phyloP scores from a whole-genome alignment of 2,797 vertebrate species.

The Falco naumanni region DNA sequence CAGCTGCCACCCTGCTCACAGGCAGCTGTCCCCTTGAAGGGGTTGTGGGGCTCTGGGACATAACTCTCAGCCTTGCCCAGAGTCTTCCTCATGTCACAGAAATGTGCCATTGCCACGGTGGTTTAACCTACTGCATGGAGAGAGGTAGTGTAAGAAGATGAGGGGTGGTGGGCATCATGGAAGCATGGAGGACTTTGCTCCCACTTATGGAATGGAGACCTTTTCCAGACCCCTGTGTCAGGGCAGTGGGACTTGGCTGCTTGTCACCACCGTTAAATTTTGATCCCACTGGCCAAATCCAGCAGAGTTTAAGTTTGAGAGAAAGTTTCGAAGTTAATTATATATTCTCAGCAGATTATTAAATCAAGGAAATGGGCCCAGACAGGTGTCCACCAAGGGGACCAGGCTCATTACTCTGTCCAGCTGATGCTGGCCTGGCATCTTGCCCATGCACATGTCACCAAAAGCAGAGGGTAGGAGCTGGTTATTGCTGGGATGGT shows the following conservation, averaged over 20 bases:
- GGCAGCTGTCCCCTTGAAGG: not conserved
- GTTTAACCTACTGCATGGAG: not conserved
- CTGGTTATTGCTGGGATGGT: not conserved
- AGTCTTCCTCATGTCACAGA: not conserved
- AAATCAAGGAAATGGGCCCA: not conserved
- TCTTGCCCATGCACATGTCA: not conserved
- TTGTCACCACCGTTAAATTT: not conserved
- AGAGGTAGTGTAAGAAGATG: not conserved
- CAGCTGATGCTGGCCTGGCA: not conserved
- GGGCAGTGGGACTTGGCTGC: not conserved
- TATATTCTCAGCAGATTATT: not conserved
- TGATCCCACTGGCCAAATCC: not conserved
- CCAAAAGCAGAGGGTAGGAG: not conserved
- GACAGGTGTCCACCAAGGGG: not conserved
- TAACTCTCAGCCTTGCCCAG: not conserved
- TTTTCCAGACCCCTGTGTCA: not conserved
- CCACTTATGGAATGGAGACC: not conserved
- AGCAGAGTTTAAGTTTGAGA: not conserved
- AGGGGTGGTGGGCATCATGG: not conserved
- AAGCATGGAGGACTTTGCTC: not conserved
- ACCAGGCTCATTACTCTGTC: accelerated
- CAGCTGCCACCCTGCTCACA: accelerated
- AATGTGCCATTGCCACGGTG: accelerated
- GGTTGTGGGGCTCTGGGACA: accelerated
- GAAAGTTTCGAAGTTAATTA: not conserved